Base-by-base conservation (phyloP, 2,888 invertebrate genomes). In the Linyphia triangularis region DNA sequence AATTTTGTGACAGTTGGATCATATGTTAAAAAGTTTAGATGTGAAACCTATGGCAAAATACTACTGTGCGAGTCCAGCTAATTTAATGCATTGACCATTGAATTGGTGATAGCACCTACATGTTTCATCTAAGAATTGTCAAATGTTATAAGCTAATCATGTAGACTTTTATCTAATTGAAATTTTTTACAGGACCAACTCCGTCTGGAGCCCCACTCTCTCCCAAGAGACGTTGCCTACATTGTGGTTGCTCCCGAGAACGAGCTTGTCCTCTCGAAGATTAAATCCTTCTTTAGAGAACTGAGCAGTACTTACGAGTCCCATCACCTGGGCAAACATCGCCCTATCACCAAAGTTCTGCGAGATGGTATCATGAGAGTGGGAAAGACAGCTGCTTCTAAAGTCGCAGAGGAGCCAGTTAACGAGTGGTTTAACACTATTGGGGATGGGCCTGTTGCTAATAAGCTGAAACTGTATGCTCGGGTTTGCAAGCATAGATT, bases 151-250 rank as follows among this genome's bases (percentile, higher is more conserved):
- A n/a, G n/a, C n/a, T n/a, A n/a, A n/a, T n/a, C n/a, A n/a, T n/a
- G n/a, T n/a, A n/a, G n/a, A n/a, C n/a, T n/a, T n/a, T n/a, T n/a
- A n/a, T n/a, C n/a, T n/a, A n/a, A n/a, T n/a, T n/a, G n/a, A n/a
- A n/a, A n/a, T n/a, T n/a, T n/a, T 37, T 92, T 92, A 90, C 93
- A 94, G 94, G 99, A 99, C 93, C 96, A 97, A 92, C 94, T 99
- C n/a, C 94, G 97, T n/a, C 94, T 99, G 9, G 99, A 99, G 93
- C 99, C 99, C 0, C 98, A 98, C 93, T 96, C 98, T 16, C 96
- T 97, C 92, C 95, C 97, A 3, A 94, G 99, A 40, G 99, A 99
- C 93, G 95, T 99, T 0, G 97, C 97, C 24, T 99, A 99, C 92
- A 95, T 99, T 59, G 97, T 98, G 5, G 95, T 99, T 0, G 96